Evolutionary conservation across 2,888 invertebrate species (phyloP).

Genomic region (Eupithecia vulgata): DNA sequence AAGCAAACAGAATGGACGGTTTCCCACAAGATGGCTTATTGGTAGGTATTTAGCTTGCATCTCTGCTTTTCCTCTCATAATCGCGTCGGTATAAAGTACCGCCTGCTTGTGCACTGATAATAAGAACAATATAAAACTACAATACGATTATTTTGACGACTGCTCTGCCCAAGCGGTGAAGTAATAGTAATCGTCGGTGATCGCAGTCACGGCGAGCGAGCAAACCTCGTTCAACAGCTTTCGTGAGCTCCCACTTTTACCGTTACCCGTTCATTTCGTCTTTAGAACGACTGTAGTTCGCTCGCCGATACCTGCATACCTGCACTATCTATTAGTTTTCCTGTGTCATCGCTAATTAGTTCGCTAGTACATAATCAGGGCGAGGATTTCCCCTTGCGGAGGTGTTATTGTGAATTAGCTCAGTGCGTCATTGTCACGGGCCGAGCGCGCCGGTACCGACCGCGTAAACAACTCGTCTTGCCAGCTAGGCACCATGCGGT

Average conservation of each 20-base stretch:
- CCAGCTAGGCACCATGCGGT: slow-evolving; percentile 83
- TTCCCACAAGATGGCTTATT: slow-evolving; percentile 68
- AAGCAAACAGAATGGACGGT: slow-evolving; percentile 70
- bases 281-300: slow-evolving; percentile 70
- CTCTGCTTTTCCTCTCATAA: slow-evolving; percentile 8
- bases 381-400: slow-evolving; percentile 61
- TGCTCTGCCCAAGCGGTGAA: slow-evolving; percentile 66
- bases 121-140: background rate
- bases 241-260: slow-evolving; percentile 80
- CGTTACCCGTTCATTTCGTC: slow-evolving; percentile 82
- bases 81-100: slow-evolving; percentile 41
- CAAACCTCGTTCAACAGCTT: slow-evolving; percentile 76
- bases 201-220: slow-evolving; percentile 63
- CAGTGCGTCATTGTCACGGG: slow-evolving; percentile 48
- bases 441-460: slow-evolving; percentile 51
- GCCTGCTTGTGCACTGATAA: background rate
- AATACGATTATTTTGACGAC: slow-evolving; percentile 46
- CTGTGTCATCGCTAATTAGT: slow-evolving; percentile 61
- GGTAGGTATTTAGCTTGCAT: slow-evolving; percentile 63
- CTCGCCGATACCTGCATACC: slow-evolving; percentile 57
- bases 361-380: slow-evolving; percentile 50
- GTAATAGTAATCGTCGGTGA: slow-evolving; percentile 65
- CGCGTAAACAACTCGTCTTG: slow-evolving; percentile 73
- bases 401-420: slow-evolving; percentile 52
- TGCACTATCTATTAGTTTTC: slow-evolving; percentile 44